These are phyloP conservation scores for Styela clava DNA, from an alignment of 23 tunicate genomes.

Conservation along the genomic window DNA sequence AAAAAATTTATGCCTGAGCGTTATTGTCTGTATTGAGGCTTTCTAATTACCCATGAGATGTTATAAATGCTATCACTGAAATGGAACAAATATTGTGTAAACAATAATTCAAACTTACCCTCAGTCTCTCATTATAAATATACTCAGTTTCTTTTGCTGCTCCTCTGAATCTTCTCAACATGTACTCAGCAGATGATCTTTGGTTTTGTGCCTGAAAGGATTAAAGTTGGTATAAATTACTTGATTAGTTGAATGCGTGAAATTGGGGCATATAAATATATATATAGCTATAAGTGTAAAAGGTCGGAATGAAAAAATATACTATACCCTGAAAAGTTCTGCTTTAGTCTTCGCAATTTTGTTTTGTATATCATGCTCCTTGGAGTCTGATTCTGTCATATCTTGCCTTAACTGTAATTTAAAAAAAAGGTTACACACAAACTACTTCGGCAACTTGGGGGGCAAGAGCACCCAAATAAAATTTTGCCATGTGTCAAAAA, in stretches of 20 bases:
- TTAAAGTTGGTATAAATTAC: neutral
- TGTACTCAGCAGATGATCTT: conserved; percentile 63
- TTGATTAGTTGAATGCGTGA: neutral
- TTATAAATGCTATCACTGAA: neutral
- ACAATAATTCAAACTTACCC: neutral
- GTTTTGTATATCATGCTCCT: conserved; percentile 48
- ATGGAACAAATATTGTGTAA: neutral
- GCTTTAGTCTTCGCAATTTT: conserved; percentile 51
- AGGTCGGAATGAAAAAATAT: too few relatives aligned
- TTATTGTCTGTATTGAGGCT: too few relatives aligned
- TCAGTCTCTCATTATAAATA: conserved; percentile 44
- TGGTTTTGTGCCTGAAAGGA: conserved; percentile 57
- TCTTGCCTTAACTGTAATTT: neutral
- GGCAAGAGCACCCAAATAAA: too few relatives aligned
- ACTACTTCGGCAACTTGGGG: too few relatives aligned
- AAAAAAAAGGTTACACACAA: neutral
- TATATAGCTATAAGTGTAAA: too few relatives aligned
- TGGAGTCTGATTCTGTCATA: conserved; percentile 30
- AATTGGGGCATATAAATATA: too few relatives aligned
- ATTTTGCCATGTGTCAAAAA: too few relatives aligned
- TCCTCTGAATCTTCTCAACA: conserved; percentile 72
- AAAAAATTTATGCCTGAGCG: too few relatives aligned
- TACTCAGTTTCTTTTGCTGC: conserved; percentile 77
- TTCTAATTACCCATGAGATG: too few relatives aligned
- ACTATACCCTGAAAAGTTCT: conserved; percentile 12